Base-by-base conservation (phyloP, 2,797 vertebrate species). In the Leuciscus waleckii region DNA sequence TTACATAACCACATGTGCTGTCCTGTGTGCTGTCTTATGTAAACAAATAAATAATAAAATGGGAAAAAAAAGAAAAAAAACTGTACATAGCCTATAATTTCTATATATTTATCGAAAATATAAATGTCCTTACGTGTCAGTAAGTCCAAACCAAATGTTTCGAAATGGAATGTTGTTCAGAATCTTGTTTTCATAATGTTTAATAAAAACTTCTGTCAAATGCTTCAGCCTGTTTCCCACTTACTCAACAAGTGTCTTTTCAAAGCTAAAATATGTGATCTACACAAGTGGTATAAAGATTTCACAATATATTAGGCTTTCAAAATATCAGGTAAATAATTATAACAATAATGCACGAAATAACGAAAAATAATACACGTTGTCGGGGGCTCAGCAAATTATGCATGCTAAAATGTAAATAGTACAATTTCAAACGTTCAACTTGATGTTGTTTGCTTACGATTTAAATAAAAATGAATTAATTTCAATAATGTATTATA, bases 131-230 rank as follows among this genome's bases (percentile, higher is more conserved):
- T 89, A 93, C 92, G 88, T 95, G 94, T 95, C 93, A 90, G 93
- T 92, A 93, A 94, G 93, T 95, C 89, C 90, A 93, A 93, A 91
- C 88, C 84, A 83, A 92, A 93, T 92, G 92, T 92, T 92, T 92
- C 91, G 89, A 88, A 89, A 90, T 94, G 93, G 94, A 96, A 92
- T 93, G 93, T 95, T 94, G 94, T 94, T 93, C 92, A 93, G 92
- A 94, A 92, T 93, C 91, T 94, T 95, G 93, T 95, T 95, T 96
- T 96, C 93, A 94, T 95, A 95, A 95, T 94, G 94, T 96, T 95
- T 95, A 95, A 96, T 96, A 95, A 96, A 96, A 95, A 96, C 90
- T 94, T 93, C 91, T 95, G 94, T 94, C 93, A 90, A 93, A 86
- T 77, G 58, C 58, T 80, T 86, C 82, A 54, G 79, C 61, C 58